Percentiles rank a stretch among this genome's conserved stretches.
Conservation (phyloP, 2,888 invertebrate species). For the Beris chalybata region DNA sequence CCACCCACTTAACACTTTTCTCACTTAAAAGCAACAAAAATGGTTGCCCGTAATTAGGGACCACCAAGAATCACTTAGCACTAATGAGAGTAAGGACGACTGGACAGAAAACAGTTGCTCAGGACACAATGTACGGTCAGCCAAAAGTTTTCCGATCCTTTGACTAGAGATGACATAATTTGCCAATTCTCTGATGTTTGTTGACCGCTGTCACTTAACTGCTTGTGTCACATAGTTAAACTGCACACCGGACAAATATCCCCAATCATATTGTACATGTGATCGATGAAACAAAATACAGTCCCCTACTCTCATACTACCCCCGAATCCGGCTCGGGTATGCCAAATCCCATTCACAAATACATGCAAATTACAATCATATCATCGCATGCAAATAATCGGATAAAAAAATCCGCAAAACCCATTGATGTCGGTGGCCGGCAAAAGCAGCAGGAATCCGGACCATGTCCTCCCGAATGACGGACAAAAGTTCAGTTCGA, state of each 20-base stretch:
- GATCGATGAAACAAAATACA: constrained; percentile 41
- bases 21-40: background rate
- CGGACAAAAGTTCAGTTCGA: constrained; percentile 21
- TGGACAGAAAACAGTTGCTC: too few species aligned
- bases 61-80: too few species aligned
- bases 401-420: constrained; percentile 10
- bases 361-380: constrained; percentile 30
- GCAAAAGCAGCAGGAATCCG: background rate
- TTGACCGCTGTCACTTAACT: constrained; percentile 41
- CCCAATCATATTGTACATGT: constrained; percentile 40
- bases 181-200: constrained; percentile 34
- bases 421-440: background rate
- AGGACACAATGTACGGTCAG: background rate
- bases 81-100: too few species aligned
- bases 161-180: constrained; percentile 22
- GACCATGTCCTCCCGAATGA: constrained; percentile 9
- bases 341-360: constrained; percentile 13
- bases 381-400: constrained; percentile 28
- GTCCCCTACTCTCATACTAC: constrained; percentile 12
- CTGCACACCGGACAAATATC: constrained; percentile 39
- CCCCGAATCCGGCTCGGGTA: constrained; percentile 1
- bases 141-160: background rate
- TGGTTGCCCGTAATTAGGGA: background rate
- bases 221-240: constrained; percentile 40
- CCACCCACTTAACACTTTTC: background rate